Base-by-base conservation (phyloP, 2,797 vertebrate species). In the Coregonus ussuriensis region DNA sequence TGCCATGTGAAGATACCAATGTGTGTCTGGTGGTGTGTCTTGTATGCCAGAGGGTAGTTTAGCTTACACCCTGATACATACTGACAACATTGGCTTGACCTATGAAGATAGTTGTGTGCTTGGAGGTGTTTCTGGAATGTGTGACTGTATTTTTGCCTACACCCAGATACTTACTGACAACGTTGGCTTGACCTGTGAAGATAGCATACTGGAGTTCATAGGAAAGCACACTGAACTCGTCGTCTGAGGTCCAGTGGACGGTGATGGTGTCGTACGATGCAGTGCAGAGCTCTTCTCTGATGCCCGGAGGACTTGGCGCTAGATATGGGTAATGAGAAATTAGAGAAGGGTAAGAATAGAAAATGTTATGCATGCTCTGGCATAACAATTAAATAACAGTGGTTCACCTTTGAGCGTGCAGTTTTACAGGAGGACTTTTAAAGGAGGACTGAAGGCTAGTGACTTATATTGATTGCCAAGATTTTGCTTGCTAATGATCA, bases 151-250 rank as follows among this genome's bases (percentile, higher is more conserved):
- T 25, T 53, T 13, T 25, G 3, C 51, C 21, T 3, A 31, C 70
- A 31, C 70, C 1, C 41, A 25, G 6, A 25, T 90, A 98, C 98
- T 98, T 92, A 99, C 98, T 99, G 84, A 97, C 93, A 74, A 99
- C 95, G 29, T 99, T 99, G 69, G 97, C 95, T 90, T 99, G 97
- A 74, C 98, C 98, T 0, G 98, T 99, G 91, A 97, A 98, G 89
- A 99, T 99, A 83, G 98, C 95, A 15, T 99, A 99, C 86, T 99
- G 98, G n/a, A 99, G 94, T 89, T 99, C 98, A 0, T 99, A 99
- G n/a, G 98, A 99, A 52, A 97, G 95, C 70, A 99, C 97, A 0
- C 96, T 97, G 91, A 99, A 99, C 82, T 99, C 98, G 71, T 99
- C 98, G 59, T 99, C 98, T 0, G 98, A 99, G 0, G 97, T 98